phyloP scores from a whole-genome alignment of 2,888 invertebrate genomes.

The Alentia gelatinosa region DNA sequence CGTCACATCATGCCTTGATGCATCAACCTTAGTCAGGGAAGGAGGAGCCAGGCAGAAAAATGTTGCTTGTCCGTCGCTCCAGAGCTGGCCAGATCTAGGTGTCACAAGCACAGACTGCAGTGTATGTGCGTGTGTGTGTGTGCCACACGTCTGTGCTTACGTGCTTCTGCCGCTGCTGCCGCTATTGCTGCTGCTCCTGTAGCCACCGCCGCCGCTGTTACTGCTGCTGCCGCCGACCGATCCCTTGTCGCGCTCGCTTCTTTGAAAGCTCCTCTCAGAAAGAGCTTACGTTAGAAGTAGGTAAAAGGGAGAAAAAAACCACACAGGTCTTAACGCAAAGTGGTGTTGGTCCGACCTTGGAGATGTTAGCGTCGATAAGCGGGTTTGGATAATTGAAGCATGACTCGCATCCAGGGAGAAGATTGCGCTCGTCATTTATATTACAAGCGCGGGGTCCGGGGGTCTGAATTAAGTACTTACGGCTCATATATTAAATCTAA shows the following conservation, averaged over 20 bases:
- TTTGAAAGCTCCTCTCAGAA: neutral
- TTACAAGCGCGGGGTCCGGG: too few species aligned
- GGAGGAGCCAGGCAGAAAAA: neutral
- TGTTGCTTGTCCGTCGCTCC: neutral
- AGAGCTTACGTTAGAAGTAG: neutral
- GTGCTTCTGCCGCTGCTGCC: neutral
- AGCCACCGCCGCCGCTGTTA: neutral
- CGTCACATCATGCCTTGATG: neutral
- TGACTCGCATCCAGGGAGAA: too few species aligned
- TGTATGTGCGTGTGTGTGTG: neutral
- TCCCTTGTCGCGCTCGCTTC: too few species aligned
- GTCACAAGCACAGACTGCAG: neutral
- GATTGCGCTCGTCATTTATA: too few species aligned
- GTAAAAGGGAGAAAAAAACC: neutral
- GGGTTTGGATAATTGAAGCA: too few species aligned
- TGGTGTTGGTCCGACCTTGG: neutral
- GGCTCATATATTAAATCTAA: too few species aligned
- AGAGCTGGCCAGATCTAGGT: neutral
- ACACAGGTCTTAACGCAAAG: neutral
- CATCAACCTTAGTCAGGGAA: neutral
- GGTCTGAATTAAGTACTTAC: too few species aligned
- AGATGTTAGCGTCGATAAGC: neutral
- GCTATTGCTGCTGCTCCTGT: neutral
- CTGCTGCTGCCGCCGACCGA: too few species aligned
- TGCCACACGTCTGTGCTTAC: neutral